Base-by-base conservation (phyloP, 2,797 vertebrate species). In the Sylvilagus floridanus region DNA sequence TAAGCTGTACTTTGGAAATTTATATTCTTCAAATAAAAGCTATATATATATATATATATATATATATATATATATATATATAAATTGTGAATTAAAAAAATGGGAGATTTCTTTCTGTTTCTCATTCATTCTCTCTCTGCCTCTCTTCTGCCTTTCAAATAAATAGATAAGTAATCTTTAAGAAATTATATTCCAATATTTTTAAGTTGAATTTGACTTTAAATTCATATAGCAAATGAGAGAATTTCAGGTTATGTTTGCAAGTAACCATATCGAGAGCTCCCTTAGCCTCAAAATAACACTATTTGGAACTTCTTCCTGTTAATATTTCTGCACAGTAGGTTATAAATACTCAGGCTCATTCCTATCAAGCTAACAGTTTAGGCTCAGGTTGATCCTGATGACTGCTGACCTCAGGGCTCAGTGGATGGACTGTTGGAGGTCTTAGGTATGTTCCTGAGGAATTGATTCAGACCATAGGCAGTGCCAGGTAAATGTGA, bases 241-340 rank as follows among this genome's bases (percentile, higher is more conserved):
- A 93, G 26, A 75, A 87, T 62, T 83, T 75, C 50, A 81, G 78
- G 90, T 68, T 90, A 87, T 93, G 24, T 90, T 88, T 82, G 24
- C 32, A 11, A 37, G 2, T 66, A 75, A 78, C 26, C 17, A 60
- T 16, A 91, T 17, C 32, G 16, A 88, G 22, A n/a, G 5, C 1
- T 84, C 77, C 8, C 5, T 91, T 75, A 8, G 75, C 92, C 37
- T 95, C 66, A 83, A 91, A 86, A 63, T 83, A 19, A 85, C 76
- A 32, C 65, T 90, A 50, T 17, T 84, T 91, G 22, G 7, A 86
- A 68, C 16, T 3, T 94, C 63, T 92, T 91, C 28, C 6, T 52
- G 2, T 19, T 26, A 68, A 42, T 42, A 93, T 65, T 89, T 95
- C 28, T 82, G 13, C 57, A 63, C 11, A 35, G 8, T 57, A 90